These are phyloP conservation scores for Mechanitis messenoides DNA, from an alignment of 2,888 invertebrate genomes.

Conservation along the genomic window DNA sequence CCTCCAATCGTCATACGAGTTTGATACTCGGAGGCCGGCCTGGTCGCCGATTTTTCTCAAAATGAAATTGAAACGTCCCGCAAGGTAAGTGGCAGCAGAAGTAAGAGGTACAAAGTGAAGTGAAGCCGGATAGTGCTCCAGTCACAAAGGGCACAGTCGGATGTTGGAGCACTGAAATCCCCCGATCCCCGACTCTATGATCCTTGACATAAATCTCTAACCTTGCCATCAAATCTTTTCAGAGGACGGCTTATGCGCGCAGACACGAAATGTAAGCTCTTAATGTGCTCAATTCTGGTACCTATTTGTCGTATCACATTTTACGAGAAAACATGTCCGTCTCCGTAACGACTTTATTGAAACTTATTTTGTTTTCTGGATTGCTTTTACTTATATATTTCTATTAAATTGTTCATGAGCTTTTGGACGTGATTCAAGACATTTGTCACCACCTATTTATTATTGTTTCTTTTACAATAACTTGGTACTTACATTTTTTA, in stretches of 20 bases:
- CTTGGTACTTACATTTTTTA: neutral
- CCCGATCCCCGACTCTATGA: constrained; percentile 71
- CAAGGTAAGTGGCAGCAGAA: constrained; percentile 67
- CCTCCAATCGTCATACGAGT: constrained; percentile 16
- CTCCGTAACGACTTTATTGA: neutral
- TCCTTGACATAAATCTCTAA: constrained; percentile 77
- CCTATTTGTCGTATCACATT: constrained; percentile 37
- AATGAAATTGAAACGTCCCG: constrained; percentile 73
- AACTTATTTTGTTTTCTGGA: too few species aligned
- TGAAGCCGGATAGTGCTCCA: constrained; percentile 72
- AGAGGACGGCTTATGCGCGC: constrained; percentile 66
- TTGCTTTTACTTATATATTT: too few species aligned
- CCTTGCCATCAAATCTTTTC: constrained; percentile 75
- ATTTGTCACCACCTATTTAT: too few species aligned
- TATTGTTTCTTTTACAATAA: neutral
- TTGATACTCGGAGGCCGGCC: constrained; percentile 35
- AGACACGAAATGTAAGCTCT: constrained; percentile 64
- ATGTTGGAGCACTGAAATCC: constrained; percentile 71
- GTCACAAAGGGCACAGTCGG: constrained; percentile 73
- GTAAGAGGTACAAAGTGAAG: constrained; percentile 70
- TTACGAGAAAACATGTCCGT: constrained; percentile 28
- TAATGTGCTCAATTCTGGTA: constrained; percentile 61
- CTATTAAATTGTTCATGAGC: too few species aligned
- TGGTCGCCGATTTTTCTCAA: constrained; percentile 55
- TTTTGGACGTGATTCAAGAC: too few species aligned